Percentiles rank a stretch among this genome's conserved stretches.
These are phyloP conservation scores for Amiota mariae DNA, from an alignment of 2,888 invertebrate genomes.

Conservation along the genomic window DNA sequence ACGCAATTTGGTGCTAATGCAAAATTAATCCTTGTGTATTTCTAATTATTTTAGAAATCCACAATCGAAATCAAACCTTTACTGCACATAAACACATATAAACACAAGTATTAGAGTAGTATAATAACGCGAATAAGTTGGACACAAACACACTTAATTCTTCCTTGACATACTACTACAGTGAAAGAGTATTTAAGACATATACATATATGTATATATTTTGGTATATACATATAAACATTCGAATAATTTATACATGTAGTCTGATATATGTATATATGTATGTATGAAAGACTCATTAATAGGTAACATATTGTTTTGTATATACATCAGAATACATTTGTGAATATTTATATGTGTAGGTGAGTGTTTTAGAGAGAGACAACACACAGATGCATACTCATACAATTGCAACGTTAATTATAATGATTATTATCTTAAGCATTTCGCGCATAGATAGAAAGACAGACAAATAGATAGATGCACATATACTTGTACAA, in stretches of 20 bases:
- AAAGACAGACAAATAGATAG: background rate
- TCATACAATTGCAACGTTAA: slow-evolving; percentile 28
- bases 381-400: slow-evolving; percentile 25
- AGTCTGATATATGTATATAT: background rate
- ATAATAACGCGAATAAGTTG: too few relatives aligned
- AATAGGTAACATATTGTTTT: slow-evolving; percentile 17
- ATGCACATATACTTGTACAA: too few relatives aligned
- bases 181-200: too few relatives aligned
- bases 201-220: too few relatives aligned
- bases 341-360: slow-evolving; percentile 26
- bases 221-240: slow-evolving; percentile 15
- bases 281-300: background rate
- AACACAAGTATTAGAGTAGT: background rate
- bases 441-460: slow-evolving; percentile 46
- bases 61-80: slow-evolving; percentile 56
- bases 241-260: slow-evolving; percentile 1
- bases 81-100: slow-evolving; percentile 33
- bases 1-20: slow-evolving; percentile 55
- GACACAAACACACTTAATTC: too few relatives aligned
- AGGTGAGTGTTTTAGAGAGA: slow-evolving; percentile 33
- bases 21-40: slow-evolving; percentile 64
- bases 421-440: slow-evolving; percentile 55
- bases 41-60: slow-evolving; percentile 65
- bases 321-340: slow-evolving; percentile 9
- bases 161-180: too few relatives aligned